Conservation (phyloP, 2,113 vertebrate species). For the Condylura cristata region DNA sequence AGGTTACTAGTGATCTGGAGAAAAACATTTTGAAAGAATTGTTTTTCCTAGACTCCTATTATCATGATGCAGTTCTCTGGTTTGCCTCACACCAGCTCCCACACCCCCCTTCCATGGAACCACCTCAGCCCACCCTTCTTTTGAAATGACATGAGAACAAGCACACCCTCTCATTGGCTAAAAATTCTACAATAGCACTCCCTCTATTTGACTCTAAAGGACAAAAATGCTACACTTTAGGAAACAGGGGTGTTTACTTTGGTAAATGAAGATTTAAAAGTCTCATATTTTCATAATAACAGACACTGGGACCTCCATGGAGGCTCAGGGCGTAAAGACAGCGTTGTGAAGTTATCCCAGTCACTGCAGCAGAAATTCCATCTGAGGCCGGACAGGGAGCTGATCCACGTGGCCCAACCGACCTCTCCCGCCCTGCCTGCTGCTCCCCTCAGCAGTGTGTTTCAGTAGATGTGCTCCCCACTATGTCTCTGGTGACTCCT, state of each 20-base stretch:
- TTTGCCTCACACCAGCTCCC: not conserved
- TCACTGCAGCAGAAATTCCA: too few species aligned
- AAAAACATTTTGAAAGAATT: not conserved
- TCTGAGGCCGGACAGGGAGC: too few species aligned
- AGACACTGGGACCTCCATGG: too few species aligned
- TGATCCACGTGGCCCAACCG: too few species aligned
- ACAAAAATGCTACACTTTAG: not conserved
- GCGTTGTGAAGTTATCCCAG: too few species aligned
- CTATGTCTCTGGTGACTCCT: too few species aligned
- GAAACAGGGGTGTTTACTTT: not conserved
- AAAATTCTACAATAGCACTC: not conserved
- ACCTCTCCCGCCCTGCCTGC: too few species aligned
- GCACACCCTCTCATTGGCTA: not conserved
- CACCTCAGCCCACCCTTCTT: not conserved
- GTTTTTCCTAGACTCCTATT: not conserved
- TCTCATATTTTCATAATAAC: not conserved
- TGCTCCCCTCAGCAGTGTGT: too few species aligned
- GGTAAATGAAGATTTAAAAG: not conserved
- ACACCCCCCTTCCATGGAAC: not conserved
- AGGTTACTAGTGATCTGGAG: not conserved
- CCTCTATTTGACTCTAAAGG: not conserved
- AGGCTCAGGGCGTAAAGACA: too few species aligned
- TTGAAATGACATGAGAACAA: not conserved
- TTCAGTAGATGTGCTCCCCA: too few species aligned
- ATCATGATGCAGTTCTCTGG: not conserved